Percentiles rank a stretch among this genome's conserved stretches.
phyloP scores from a whole-genome alignment of 2,888 invertebrate genomes.

The Acrobasis suavella region DNA sequence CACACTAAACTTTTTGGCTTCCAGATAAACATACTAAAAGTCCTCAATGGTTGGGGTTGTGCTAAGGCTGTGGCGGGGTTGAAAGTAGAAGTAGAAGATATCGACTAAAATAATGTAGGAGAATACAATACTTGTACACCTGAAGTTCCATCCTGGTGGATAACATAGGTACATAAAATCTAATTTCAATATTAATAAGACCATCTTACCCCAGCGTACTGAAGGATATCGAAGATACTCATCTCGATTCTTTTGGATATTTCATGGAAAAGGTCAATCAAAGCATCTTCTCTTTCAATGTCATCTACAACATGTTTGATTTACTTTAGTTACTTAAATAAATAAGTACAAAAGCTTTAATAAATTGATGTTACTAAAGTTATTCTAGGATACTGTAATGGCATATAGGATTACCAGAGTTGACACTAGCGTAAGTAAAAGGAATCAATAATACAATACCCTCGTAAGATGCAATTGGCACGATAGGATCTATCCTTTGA shows the following conservation, averaged over 20 bases:
- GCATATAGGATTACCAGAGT: too few relatives aligned
- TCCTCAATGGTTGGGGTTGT: too few relatives aligned
- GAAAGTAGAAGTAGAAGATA: too few relatives aligned
- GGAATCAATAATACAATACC: slow-evolving; percentile 42
- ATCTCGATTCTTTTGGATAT: slow-evolving; percentile 76
- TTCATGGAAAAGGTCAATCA: slow-evolving; percentile 83
- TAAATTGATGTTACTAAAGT: not conserved
- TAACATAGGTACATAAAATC: too few relatives aligned
- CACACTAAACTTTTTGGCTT: too few relatives aligned
- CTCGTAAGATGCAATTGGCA: slow-evolving; percentile 68
- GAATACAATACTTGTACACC: too few relatives aligned
- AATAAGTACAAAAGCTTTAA: not conserved
- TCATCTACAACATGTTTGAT: slow-evolving; percentile 71
- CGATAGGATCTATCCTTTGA: slow-evolving; percentile 83
- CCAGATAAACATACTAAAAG: too few relatives aligned
- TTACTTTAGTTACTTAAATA: not conserved
- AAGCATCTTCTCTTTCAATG: slow-evolving; percentile 79
- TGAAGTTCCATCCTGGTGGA: too few relatives aligned
- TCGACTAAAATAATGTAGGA: too few relatives aligned
- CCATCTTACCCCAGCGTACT: slow-evolving; percentile 61
- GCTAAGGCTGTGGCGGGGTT: too few relatives aligned
- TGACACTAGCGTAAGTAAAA: slow-evolving; percentile 9
- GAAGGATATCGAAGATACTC: slow-evolving; percentile 63
- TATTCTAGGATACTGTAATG: not conserved
- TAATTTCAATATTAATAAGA: not conserved